phyloP scores from a whole-genome alignment of 2,113 vertebrate species.

The Rhagologus leucostigma region DNA sequence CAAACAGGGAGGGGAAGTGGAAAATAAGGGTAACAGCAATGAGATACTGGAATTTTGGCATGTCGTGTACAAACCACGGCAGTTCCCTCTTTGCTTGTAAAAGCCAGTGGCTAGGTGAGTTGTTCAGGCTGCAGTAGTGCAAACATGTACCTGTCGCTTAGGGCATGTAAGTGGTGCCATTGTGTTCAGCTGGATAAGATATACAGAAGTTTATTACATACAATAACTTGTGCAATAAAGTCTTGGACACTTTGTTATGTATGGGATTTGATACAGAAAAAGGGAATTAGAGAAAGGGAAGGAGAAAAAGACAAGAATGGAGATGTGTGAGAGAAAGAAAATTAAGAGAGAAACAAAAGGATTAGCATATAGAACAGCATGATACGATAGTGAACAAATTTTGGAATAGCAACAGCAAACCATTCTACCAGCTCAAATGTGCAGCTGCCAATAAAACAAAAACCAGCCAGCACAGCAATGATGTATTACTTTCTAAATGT shows the following conservation, averaged over 20 bases:
- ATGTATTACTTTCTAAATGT: not conserved
- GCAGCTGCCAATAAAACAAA: not conserved
- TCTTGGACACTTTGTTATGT: not conserved
- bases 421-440: not conserved
- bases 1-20: slow-evolving; percentile 1
- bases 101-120: not conserved
- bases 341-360: not conserved
- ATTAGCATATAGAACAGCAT: too few species aligned
- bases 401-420: not conserved
- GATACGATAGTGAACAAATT: not conserved
- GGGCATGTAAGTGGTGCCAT: not conserved
- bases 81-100: not conserved
- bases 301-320: not conserved
- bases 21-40: not conserved
- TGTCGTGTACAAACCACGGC: not conserved
- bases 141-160: not conserved
- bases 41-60: not conserved
- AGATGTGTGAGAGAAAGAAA: not conserved
- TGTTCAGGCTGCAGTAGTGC: not conserved
- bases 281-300: not conserved
- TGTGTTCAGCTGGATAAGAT: not conserved
- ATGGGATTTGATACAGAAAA: not conserved
- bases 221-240: not conserved
- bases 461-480: not conserved
- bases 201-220: not conserved